These are phyloP conservation scores for Micrasema longulum DNA, from an alignment of 1,140 invertebrate species.

Conservation along the genomic window DNA sequence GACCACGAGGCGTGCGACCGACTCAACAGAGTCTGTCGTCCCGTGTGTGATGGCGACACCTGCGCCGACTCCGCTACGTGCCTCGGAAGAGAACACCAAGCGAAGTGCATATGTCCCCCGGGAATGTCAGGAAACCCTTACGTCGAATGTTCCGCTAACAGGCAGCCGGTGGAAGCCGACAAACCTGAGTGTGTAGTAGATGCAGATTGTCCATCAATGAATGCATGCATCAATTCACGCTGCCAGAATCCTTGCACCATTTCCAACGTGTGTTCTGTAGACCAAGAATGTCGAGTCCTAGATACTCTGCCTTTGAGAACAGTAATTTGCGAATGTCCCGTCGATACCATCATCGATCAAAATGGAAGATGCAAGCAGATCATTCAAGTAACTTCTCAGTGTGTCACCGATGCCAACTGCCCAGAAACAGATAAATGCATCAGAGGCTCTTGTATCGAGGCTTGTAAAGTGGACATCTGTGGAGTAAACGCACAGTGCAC, in stretches of 20 bases:
- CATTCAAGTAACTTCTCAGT: conserved; percentile 69
- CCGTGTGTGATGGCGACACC: conserved; percentile 81
- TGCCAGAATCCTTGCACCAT: conserved; percentile 83
- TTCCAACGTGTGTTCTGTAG: conserved; percentile 76
- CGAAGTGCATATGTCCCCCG: conserved; percentile 80
- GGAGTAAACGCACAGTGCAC: conserved; percentile 88
- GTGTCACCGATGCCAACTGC: conserved; percentile 81
- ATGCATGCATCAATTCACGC: conserved; percentile 81
- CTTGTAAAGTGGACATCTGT: conserved; percentile 81
- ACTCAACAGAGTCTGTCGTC: conserved; percentile 84
- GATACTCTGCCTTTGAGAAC: conserved; percentile 83
- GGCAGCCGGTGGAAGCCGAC: conserved; percentile 47
- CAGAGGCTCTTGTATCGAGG: conserved; percentile 81
- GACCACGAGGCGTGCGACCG: conserved; percentile 88
- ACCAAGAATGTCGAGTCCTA: conserved; percentile 82
- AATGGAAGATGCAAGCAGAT: conserved; percentile 69
- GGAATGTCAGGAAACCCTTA: conserved; percentile 85
- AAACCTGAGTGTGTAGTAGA: conserved; percentile 78
- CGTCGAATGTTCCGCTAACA: conserved; percentile 71
- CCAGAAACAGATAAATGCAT: conserved; percentile 77
- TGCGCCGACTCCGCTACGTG: conserved; percentile 84
- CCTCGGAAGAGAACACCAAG: conserved; percentile 78
- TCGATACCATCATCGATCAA: conserved; percentile 65
- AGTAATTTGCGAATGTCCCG: conserved; percentile 84
- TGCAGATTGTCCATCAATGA: conserved; percentile 77